Evolutionary conservation across 2,888 invertebrate species (phyloP).

Genomic region (Nephrotoma flavescens): DNA sequence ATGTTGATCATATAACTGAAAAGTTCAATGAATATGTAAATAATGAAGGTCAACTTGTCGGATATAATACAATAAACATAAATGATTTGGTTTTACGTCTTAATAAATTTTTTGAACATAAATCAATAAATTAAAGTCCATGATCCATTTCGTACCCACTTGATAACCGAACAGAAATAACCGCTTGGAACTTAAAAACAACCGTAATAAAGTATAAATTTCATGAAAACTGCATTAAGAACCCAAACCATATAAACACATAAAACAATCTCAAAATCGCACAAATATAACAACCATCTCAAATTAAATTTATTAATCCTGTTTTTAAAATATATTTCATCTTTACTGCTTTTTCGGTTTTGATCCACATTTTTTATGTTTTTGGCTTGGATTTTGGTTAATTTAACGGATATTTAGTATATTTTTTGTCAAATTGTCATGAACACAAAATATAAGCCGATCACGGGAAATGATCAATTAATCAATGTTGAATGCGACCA

Average conservation of each 20-base stretch:
- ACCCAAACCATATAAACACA: not conserved
- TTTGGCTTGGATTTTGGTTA: not conserved
- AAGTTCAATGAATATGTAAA: not conserved
- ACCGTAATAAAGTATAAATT: not conserved
- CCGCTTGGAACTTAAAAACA: not conserved
- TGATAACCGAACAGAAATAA: not conserved
- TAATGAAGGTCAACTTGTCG: not conserved
- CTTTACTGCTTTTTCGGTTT: not conserved
- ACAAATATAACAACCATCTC: not conserved
- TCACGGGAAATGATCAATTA: not conserved
- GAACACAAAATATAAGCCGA: not conserved
- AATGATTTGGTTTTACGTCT: not conserved
- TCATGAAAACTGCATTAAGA: not conserved
- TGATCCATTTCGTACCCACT: not conserved
- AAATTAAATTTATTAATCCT: not conserved
- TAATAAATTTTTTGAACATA: not conserved
- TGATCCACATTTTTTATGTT: not conserved
- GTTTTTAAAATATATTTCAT: not conserved
- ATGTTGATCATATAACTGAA: not conserved
- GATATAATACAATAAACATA: not conserved
- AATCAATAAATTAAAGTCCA: not conserved
- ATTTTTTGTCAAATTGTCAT: not conserved
- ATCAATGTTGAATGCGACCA: not conserved
- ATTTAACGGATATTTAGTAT: not conserved
- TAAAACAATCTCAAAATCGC: not conserved